Conservation (phyloP, 2,888 invertebrate genomes). For the Stenichneumon culpator region DNA sequence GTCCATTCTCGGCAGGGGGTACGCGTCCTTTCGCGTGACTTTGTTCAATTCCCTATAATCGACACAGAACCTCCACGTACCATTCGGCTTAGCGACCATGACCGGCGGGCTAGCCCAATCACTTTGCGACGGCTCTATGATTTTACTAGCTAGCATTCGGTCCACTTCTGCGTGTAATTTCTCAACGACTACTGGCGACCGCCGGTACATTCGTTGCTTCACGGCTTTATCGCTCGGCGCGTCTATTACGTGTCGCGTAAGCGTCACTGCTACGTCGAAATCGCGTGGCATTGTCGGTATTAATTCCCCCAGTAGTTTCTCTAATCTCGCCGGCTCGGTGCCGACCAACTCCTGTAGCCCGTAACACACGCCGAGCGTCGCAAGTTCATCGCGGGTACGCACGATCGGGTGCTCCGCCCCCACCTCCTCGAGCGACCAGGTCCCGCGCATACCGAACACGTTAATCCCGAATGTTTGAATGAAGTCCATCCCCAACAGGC, state of each 20-base stretch:
- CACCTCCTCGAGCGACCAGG: neutral
- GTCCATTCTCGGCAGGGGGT: neutral
- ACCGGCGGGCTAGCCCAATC: conserved; percentile 57
- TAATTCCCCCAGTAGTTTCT: neutral
- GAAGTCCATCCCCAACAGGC: neutral
- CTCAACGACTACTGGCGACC: conserved; percentile 39
- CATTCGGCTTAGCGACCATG: neutral
- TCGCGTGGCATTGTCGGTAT: neutral
- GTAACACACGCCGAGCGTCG: neutral
- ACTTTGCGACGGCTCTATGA: conserved; percentile 65
- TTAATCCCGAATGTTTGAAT: neutral
- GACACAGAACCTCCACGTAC: neutral
- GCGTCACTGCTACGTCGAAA: neutral
- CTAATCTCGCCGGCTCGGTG: neutral
- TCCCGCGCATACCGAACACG: neutral
- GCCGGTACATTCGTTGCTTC: conserved; percentile 52
- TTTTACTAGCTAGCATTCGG: conserved; percentile 42
- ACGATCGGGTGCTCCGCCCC: neutral
- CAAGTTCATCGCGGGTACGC: neutral
- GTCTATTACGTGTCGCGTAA: conserved; percentile 26
- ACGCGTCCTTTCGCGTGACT: neutral
- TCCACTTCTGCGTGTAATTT: conserved; percentile 49
- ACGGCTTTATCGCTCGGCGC: neutral
- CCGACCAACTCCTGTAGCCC: neutral
- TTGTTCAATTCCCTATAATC: neutral